A percentile compares a stretch with the other conserved stretches of the same genome.
These are phyloP conservation scores for Jacana jacana DNA, from an alignment of 2,113 vertebrate genomes.

Conservation along the genomic window DNA sequence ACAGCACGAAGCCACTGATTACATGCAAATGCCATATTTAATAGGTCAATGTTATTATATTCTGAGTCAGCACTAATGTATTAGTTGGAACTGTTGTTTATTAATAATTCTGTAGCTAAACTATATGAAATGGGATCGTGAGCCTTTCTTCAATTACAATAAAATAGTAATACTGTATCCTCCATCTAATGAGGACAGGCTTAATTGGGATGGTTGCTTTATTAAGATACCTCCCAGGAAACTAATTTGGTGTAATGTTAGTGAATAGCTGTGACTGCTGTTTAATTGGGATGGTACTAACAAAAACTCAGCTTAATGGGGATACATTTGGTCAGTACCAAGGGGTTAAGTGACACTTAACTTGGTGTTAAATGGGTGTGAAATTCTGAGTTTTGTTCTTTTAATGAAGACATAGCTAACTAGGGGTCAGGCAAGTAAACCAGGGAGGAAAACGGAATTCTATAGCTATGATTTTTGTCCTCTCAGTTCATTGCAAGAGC, in stretches of 20 bases:
- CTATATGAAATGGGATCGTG: constrained; percentile 34
- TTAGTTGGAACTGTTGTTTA: constrained; percentile 42
- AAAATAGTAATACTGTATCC: constrained; percentile 71
- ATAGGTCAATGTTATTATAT: constrained; percentile 54
- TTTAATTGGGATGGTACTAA: constrained; percentile 70
- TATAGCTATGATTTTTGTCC: background rate
- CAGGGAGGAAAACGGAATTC: constrained; percentile 8
- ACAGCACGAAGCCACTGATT: constrained; percentile 30
- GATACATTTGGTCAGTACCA: constrained; percentile 55
- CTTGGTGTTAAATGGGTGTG: constrained; percentile 59
- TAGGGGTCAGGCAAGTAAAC: constrained; percentile 40
- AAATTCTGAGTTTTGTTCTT: constrained; percentile 55
- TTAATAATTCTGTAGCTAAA: constrained; percentile 29
- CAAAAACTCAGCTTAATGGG: constrained; percentile 63
- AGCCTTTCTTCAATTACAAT: constrained; percentile 53
- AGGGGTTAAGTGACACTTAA: constrained; percentile 66
- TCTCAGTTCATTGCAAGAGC: background rate
- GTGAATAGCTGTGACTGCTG: constrained; percentile 72
- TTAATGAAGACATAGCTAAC: constrained; percentile 49
- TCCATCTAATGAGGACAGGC: constrained; percentile 71
- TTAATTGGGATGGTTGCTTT: constrained; percentile 74
- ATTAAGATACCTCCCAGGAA: constrained; percentile 76
- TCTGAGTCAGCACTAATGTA: constrained; percentile 66
- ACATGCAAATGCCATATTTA: constrained; percentile 45
- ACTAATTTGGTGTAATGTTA: constrained; percentile 70